These are phyloP conservation scores for Micronycteris hirsuta DNA, from an alignment of 2,113 vertebrate species.

Conservation along the genomic window DNA sequence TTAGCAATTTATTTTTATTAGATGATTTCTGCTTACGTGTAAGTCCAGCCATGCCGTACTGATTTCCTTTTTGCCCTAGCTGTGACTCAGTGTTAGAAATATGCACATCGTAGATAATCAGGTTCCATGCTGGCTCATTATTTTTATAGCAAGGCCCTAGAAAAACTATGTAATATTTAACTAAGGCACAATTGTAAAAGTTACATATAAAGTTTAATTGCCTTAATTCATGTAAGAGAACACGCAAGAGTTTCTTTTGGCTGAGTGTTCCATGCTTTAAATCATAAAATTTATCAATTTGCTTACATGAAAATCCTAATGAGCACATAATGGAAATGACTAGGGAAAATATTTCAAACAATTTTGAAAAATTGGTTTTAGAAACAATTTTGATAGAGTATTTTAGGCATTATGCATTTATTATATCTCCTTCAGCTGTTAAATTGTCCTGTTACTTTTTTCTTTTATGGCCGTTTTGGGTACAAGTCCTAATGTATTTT, in stretches of 20 bases:
- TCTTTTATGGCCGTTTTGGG: background rate
- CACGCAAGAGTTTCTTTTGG: background rate
- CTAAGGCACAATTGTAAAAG: conserved; percentile 26
- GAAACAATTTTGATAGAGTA: background rate
- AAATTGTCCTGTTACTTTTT: background rate
- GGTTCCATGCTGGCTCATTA: background rate
- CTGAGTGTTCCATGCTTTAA: background rate
- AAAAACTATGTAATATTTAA: conserved; percentile 61
- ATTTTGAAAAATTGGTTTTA: conserved; percentile 4
- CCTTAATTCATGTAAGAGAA: background rate
- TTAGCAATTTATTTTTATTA: background rate
- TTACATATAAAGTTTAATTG: conserved; percentile 39
- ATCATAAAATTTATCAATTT: background rate
- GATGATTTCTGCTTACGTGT: background rate
- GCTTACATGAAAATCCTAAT: background rate
- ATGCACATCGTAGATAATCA: conserved; percentile 25
- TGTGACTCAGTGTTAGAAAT: conserved; percentile 53
- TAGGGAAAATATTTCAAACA: background rate
- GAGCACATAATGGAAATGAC: background rate
- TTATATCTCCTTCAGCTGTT: background rate
- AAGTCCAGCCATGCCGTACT: background rate
- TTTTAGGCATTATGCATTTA: conserved; percentile 16
- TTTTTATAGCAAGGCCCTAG: conserved; percentile 5
- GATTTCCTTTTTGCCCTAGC: background rate
- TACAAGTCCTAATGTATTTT: background rate